Evolutionary conservation across 2,797 vertebrate species (phyloP).

Genomic region (Lithobates sylvaticus): DNA sequence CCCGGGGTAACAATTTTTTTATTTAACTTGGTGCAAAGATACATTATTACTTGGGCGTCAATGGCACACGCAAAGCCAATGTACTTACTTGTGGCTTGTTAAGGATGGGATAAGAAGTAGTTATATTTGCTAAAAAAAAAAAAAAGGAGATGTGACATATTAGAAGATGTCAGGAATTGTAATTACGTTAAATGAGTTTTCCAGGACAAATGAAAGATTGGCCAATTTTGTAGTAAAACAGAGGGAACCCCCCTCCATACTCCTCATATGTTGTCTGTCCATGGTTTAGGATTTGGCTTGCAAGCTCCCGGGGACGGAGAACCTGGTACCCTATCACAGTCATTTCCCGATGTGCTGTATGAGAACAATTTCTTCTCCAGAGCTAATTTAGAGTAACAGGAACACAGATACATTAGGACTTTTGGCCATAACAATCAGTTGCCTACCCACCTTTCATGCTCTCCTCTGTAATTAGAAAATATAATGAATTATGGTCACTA

Average conservation of each 20-base stretch:
- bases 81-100: constrained; percentile 1
- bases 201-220: background rate
- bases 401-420: background rate
- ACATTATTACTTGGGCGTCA: constrained; percentile 3
- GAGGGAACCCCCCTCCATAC: background rate
- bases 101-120: background rate
- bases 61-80: background rate
- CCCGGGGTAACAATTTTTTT: background rate
- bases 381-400: too few relatives aligned
- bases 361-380: too few relatives aligned
- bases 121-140: background rate
- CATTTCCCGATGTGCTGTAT: background rate
- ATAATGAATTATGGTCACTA: too few relatives aligned
- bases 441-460: too few relatives aligned
- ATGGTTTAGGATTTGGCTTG: background rate
- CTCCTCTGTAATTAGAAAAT: too few relatives aligned
- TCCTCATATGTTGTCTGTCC: background rate
- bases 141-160: background rate
- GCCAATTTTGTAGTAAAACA: background rate
- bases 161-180: background rate
- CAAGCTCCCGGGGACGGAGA: background rate
- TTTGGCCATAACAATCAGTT: background rate
- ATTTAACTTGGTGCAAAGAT: constrained; percentile 3
- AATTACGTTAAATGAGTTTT: background rate
- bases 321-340: background rate